Percentiles rank a stretch among this genome's conserved stretches.
phyloP scores from a whole-genome alignment of 2,113 vertebrate species.

The Brienomyrus brachyistius region DNA sequence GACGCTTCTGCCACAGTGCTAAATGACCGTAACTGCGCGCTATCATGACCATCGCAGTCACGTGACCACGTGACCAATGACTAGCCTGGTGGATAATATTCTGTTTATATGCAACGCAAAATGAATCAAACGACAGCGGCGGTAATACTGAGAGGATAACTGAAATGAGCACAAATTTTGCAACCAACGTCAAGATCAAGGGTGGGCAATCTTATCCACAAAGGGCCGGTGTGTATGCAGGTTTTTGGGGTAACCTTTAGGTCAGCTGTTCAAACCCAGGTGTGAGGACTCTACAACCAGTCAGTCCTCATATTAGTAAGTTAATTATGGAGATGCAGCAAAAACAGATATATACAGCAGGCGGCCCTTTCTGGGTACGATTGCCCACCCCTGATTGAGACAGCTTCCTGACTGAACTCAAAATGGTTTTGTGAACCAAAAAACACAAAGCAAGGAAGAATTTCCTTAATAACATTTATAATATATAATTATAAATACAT shows the following conservation, averaged over 20 bases:
- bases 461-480: neutral
- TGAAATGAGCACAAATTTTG: neutral
- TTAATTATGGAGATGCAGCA: neutral
- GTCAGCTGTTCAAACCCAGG: neutral
- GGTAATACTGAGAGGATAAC: neutral
- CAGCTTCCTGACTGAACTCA: neutral
- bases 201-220: neutral
- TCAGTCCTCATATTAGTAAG: neutral
- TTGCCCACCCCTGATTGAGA: neutral
- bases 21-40: neutral
- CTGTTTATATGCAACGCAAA: neutral
- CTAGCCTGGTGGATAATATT: neutral
- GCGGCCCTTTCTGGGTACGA: neutral
- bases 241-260: neutral
- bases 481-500: conserved; percentile 8
- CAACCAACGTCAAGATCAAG: neutral
- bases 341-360: neutral
- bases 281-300: neutral
- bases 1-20: neutral
- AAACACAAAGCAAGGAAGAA: neutral
- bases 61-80: neutral
- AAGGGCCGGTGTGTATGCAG: too few relatives aligned
- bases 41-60: neutral
- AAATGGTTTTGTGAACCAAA: neutral
- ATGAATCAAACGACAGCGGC: neutral